Conservation (phyloP, 1,140 invertebrate species). For the Antheraea mylitta region DNA sequence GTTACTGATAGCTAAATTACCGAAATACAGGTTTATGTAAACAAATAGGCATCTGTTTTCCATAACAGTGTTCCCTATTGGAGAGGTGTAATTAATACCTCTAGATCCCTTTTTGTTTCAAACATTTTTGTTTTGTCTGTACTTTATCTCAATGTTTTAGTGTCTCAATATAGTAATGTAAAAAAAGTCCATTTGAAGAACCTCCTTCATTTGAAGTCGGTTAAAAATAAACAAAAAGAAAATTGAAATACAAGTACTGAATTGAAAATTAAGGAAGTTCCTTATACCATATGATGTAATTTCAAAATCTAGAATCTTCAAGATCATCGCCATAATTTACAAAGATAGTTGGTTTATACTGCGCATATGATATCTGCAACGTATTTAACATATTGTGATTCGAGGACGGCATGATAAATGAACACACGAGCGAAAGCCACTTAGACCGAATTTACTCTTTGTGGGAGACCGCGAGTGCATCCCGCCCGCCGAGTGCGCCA, state of each 20-base stretch:
- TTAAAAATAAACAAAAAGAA: no score
- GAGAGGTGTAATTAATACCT: background rate
- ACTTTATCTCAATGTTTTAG: background rate
- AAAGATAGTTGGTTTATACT: conserved; percentile 53
- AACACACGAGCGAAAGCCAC: conserved; percentile 70
- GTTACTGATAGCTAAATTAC: background rate
- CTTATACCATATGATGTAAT: conserved; percentile 51
- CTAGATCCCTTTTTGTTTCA: background rate
- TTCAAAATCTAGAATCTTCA: conserved; percentile 49
- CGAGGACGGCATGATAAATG: conserved; percentile 61
- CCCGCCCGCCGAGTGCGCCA: conserved; percentile 37
- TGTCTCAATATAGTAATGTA: background rate
- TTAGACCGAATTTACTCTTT: conserved; percentile 76
- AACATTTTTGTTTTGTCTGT: background rate
- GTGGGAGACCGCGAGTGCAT: conserved; percentile 67
- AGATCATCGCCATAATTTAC: conserved; percentile 59
- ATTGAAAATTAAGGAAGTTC: conserved; percentile 57
- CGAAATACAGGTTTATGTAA: background rate
- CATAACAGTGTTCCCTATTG: background rate
- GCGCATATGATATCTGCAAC: conserved; percentile 51
- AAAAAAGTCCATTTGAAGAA: no score
- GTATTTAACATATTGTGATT: conserved; percentile 59
- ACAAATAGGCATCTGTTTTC: background rate
- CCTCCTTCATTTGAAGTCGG: no score
- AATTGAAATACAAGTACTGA: background rate